Percentiles rank a stretch among this genome's conserved stretches.
Conservation (phyloP, 2,113 vertebrate genomes). For the Vimba vimba region DNA sequence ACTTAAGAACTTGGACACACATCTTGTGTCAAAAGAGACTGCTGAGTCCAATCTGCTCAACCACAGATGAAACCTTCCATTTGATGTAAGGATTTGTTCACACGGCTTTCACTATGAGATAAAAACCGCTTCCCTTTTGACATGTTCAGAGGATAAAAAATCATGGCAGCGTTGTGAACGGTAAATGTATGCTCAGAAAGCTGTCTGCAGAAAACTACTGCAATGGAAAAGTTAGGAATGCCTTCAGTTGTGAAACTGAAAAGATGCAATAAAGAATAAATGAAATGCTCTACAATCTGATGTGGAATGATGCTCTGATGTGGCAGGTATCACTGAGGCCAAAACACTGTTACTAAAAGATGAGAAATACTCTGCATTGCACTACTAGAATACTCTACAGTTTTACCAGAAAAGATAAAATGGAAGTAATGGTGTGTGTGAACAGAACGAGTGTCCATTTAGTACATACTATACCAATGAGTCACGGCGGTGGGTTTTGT, state of each 20-base stretch:
- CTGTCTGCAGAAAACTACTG: background rate
- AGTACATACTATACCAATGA: background rate
- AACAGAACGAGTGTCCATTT: background rate
- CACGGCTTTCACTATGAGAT: background rate
- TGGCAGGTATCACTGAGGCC: background rate
- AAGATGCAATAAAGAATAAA: background rate
- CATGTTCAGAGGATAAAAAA: background rate
- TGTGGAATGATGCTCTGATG: background rate
- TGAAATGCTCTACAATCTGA: background rate
- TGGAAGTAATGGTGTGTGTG: background rate
- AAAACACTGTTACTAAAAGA: background rate
- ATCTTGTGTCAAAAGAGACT: background rate
- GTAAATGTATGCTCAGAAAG: background rate
- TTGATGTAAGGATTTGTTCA: background rate
- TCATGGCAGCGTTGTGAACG: too few relatives aligned
- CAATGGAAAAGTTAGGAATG: background rate
- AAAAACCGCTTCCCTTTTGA: background rate
- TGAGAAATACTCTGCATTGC: background rate
- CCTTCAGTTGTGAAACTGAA: background rate
- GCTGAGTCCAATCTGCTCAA: background rate
- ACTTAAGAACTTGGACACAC: background rate
- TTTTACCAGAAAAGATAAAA: background rate
- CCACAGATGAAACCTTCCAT: conserved; percentile 11
- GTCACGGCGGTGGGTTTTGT: background rate
- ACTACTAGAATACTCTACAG: background rate